Evolutionary conservation across 2,797 vertebrate genomes (phyloP).

Genomic region (Rhinogobio ventralis): DNA sequence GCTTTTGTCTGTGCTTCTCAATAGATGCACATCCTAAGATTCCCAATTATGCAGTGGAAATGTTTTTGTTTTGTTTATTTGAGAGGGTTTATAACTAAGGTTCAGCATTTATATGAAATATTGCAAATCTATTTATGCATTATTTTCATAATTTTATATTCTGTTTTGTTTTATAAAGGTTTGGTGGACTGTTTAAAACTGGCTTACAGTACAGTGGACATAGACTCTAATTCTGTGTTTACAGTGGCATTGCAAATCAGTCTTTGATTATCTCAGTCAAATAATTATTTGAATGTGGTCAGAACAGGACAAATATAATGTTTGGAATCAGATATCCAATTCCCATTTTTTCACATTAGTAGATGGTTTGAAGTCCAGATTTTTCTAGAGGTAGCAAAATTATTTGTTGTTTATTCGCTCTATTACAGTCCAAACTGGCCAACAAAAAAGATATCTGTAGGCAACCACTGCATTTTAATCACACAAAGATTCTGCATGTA

Average conservation of each 20-base stretch:
- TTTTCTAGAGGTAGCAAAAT: not conserved
- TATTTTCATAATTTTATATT: not conserved
- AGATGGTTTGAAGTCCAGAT: not conserved
- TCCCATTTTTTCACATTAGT: not conserved
- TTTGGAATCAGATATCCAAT: not conserved
- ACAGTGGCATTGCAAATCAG: not conserved
- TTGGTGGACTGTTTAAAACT: not conserved
- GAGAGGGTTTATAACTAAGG: not conserved
- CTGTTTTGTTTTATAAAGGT: not conserved
- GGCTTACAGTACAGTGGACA: not conserved
- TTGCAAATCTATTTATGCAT: not conserved
- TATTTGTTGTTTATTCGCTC: not conserved
- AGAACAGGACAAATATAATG: not conserved
- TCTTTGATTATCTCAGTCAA: not conserved
- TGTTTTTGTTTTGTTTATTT: not conserved
- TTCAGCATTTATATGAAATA: not conserved
- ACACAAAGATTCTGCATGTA: not conserved
- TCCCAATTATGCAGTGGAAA: not conserved
- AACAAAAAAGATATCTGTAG: not conserved
- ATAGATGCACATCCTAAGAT: constrained; percentile 4
- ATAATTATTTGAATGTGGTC: not conserved
- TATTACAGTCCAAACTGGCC: not conserved
- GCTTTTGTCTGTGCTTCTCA: constrained; percentile 23
- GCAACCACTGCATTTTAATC: not conserved
- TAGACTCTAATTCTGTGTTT: not conserved